A percentile compares a stretch with the other conserved stretches of the same genome.
Conservation (phyloP, 2,888 invertebrate species). For the Ptilodon capucinus region DNA sequence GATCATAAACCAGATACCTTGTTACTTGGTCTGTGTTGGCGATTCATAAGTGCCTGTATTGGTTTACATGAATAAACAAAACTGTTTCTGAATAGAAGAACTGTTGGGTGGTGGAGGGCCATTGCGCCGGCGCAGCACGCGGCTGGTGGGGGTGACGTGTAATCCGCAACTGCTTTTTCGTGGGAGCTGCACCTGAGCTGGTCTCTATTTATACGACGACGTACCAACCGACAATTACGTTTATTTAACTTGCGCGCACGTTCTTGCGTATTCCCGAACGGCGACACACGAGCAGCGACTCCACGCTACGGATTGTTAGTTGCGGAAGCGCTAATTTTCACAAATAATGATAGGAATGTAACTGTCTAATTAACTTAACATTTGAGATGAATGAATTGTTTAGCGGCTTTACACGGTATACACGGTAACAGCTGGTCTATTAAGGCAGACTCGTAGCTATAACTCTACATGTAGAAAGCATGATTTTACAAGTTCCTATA, state of each 20-base stretch:
- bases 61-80: too few relatives aligned
- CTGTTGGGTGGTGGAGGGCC: slow-evolving; percentile 5
- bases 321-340: slow-evolving; percentile 28
- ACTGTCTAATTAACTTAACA: slow-evolving; percentile 10
- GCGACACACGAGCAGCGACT: slow-evolving; percentile 18
- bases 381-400: background rate
- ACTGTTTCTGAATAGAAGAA: too few relatives aligned
- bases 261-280: slow-evolving; percentile 44
- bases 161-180: slow-evolving; percentile 46
- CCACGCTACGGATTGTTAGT: background rate
- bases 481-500: too few relatives aligned
- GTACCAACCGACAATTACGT: slow-evolving; percentile 39
- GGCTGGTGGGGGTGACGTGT: slow-evolving; percentile 21
- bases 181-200: slow-evolving; percentile 52
- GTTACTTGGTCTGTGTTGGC: too few relatives aligned
- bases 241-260: slow-evolving; percentile 47
- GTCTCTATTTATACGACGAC: slow-evolving; percentile 36
- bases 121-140: slow-evolving; percentile 18
- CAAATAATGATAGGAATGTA: slow-evolving; percentile 18
- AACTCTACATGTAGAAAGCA: too few relatives aligned
- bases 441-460: background rate
- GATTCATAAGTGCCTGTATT: too few relatives aligned
- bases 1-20: too few relatives aligned
- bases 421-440: background rate
- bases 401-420: background rate